Conservation (phyloP, 1,140 invertebrate species). For the Phocides pigmalion region DNA sequence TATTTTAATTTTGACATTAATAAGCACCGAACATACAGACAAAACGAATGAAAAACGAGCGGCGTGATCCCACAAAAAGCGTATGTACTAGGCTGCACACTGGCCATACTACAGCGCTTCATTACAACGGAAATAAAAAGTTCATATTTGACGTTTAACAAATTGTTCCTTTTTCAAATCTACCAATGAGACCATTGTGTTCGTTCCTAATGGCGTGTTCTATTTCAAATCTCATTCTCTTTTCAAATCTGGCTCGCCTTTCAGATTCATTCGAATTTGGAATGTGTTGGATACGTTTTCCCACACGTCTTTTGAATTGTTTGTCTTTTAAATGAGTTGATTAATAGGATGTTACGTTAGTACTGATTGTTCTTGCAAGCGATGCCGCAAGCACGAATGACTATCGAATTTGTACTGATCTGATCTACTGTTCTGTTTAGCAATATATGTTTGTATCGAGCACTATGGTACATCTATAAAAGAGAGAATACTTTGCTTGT, state of each 20-base stretch:
- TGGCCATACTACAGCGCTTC: conserved; percentile 69
- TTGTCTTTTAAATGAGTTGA: conserved; percentile 80
- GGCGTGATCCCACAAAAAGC: conserved; percentile 65
- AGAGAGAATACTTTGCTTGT: too few relatives aligned
- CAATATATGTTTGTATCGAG: background rate
- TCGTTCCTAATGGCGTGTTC: conserved; percentile 80
- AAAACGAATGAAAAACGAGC: conserved; percentile 76
- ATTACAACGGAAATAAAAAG: conserved; percentile 80
- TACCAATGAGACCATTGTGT: conserved; percentile 82
- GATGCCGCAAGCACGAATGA: conserved; percentile 15
- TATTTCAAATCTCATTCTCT: conserved; percentile 83
- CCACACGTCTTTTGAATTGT: conserved; percentile 74
- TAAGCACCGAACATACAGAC: conserved; percentile 65
- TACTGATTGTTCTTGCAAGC: conserved; percentile 61
- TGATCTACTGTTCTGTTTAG: background rate
- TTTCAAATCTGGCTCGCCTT: conserved; percentile 79
- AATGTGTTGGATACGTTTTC: conserved; percentile 79
- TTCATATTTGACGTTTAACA: conserved; percentile 84
- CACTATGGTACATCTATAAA: background rate
- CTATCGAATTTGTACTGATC: conserved; percentile 10
- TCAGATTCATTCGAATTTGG: conserved; percentile 81
- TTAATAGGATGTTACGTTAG: conserved; percentile 74
- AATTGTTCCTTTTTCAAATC: conserved; percentile 84
- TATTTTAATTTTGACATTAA: conserved; percentile 79
- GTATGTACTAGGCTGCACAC: conserved; percentile 74